phyloP scores from a whole-genome alignment of 2,797 vertebrate species.

The Hoplostethus mediterraneus region DNA sequence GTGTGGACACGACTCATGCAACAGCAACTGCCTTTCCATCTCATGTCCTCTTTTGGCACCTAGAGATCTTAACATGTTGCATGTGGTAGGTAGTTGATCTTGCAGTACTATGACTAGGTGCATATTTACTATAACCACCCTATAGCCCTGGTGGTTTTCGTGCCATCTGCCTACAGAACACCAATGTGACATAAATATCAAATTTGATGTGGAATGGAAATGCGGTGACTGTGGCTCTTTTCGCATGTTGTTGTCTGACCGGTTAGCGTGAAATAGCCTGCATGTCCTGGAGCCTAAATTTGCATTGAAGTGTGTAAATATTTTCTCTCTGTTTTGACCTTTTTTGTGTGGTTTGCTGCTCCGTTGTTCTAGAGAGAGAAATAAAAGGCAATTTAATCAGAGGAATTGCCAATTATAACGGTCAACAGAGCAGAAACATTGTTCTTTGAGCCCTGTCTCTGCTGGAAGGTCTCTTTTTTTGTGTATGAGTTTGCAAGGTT shows the following conservation, averaged over 20 bases:
- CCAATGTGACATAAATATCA: constrained; percentile 4
- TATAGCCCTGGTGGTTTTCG: no score
- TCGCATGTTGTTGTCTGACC: constrained; percentile 39
- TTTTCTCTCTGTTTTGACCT: constrained; percentile 14
- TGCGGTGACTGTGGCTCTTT: constrained; percentile 15
- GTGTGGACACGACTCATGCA: constrained; percentile 57
- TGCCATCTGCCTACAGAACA: no score
- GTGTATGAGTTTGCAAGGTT: neutral
- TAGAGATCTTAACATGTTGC: neutral
- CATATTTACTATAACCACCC: no score
- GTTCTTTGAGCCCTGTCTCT: neutral
- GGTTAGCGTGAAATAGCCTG: constrained; percentile 29
- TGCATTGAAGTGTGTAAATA: constrained; percentile 1
- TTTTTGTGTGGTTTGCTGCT: constrained; percentile 6
- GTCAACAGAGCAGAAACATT: constrained; percentile 41
- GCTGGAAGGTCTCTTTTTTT: neutral
- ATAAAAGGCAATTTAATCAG: neutral
- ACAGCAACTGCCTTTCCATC: constrained; percentile 81
- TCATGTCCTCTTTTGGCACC: constrained; percentile 38
- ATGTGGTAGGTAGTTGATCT: neutral
- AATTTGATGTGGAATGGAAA: constrained; percentile 61
- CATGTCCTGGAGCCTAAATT: constrained; percentile 27
- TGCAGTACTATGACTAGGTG: neutral
- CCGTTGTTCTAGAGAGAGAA: constrained; percentile 11
- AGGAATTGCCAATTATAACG: neutral